phyloP scores from a whole-genome alignment of 2,888 invertebrate genomes.

The Idaea dimidiata region DNA sequence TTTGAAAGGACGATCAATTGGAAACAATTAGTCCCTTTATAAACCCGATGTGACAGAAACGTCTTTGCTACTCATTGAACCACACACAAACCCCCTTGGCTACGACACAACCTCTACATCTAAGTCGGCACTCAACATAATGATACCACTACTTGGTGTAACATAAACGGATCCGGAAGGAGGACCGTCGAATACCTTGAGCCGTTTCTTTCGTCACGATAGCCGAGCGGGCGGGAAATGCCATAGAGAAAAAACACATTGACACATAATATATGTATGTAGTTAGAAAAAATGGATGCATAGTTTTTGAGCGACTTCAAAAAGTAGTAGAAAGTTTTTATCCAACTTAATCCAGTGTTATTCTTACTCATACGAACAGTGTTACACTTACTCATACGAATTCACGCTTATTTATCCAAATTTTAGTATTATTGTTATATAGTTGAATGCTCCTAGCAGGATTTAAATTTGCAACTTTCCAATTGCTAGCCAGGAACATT shows the following conservation, averaged over 20 bases:
- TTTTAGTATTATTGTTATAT: too few relatives aligned
- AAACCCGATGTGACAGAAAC: conserved; percentile 47
- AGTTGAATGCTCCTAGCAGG: too few relatives aligned
- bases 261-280: conserved; percentile 62
- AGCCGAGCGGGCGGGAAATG: conserved; percentile 83
- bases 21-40: neutral
- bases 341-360: neutral
- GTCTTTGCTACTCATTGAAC: conserved; percentile 57
- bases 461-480: too few relatives aligned
- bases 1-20: too few relatives aligned
- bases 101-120: conserved; percentile 78
- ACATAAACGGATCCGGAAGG: conserved; percentile 36
- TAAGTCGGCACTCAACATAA: conserved; percentile 66
- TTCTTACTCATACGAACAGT: too few relatives aligned
- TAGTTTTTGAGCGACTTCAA: neutral
- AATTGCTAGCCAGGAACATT: too few relatives aligned
- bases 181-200: conserved; percentile 71
- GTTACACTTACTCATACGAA: too few relatives aligned
- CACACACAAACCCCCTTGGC: conserved; percentile 79
- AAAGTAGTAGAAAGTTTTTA: neutral
- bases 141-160: conserved; percentile 62
- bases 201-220: conserved; percentile 82
- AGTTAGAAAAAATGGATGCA: conserved; percentile 82
- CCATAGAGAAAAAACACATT: conserved; percentile 87
- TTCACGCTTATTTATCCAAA: too few relatives aligned